phyloP scores from a whole-genome alignment of 2,797 vertebrate genomes.

The Gorsachius magnificus region DNA sequence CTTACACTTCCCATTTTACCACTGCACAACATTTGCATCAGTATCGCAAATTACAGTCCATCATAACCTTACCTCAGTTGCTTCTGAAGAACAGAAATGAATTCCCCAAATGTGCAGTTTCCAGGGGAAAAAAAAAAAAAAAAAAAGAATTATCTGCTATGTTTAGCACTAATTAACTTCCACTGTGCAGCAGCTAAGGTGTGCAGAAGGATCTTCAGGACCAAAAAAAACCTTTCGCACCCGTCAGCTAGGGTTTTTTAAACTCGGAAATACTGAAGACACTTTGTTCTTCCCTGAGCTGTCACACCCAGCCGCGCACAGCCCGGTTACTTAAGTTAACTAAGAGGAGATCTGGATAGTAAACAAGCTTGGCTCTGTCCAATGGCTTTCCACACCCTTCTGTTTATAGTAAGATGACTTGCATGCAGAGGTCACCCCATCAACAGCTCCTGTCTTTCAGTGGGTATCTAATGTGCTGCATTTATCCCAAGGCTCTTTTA shows the following conservation, averaged over 20 bases:
- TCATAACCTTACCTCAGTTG: constrained; percentile 73
- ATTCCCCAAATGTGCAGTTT: constrained; percentile 23
- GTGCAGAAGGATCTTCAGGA: background rate
- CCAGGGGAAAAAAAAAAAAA: background rate
- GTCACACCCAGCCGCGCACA: constrained; percentile 36
- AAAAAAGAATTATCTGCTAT: background rate
- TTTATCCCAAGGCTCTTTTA: constrained; percentile 73
- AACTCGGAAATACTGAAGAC: constrained; percentile 60
- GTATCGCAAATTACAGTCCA: constrained; percentile 5
- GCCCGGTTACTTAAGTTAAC: constrained; percentile 73
- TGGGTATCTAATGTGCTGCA: constrained; percentile 70
- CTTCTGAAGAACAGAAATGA: constrained; percentile 55
- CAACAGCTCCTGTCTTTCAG: constrained; percentile 77
- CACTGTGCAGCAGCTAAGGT: constrained; percentile 4
- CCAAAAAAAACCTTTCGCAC: background rate
- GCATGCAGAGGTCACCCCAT: constrained; percentile 78
- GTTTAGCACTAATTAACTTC: constrained; percentile 59
- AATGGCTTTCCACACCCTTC: constrained; percentile 78
- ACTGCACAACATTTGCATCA: background rate
- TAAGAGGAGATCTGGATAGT: constrained; percentile 72
- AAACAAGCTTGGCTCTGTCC: constrained; percentile 76
- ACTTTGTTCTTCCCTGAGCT: constrained; percentile 63
- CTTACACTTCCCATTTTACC: background rate
- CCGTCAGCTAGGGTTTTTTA: constrained; percentile 33
- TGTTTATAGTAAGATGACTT: constrained; percentile 83